phyloP scores from a whole-genome alignment of 2,797 vertebrate genomes.

The Chiroxiphia lanceolata region DNA sequence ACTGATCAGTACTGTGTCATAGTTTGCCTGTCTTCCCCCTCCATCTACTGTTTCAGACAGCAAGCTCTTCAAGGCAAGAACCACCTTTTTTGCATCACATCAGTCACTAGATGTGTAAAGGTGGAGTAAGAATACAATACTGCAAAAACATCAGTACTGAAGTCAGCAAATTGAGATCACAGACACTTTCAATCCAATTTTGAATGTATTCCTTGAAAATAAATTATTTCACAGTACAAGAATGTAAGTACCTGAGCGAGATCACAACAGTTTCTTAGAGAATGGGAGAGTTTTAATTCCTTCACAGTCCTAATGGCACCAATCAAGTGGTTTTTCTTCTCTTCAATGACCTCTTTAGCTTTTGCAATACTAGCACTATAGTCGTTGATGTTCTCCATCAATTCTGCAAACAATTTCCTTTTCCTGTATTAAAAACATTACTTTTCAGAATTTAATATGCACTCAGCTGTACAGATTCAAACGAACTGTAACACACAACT shows the following conservation, averaged over 20 bases:
- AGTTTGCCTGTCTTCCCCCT: neutral
- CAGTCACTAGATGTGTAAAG: neutral
- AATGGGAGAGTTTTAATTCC: slow-evolving; percentile 58
- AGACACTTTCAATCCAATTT: neutral
- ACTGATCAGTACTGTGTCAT: neutral
- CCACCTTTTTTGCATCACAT: neutral
- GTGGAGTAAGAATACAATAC: neutral
- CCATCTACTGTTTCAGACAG: neutral
- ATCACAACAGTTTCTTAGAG: slow-evolving; percentile 49
- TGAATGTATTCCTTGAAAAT: neutral
- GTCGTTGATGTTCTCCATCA: slow-evolving; percentile 45
- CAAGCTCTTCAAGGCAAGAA: neutral
- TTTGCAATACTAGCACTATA: slow-evolving; percentile 57
- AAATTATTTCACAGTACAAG: neutral
- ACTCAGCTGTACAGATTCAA: neutral
- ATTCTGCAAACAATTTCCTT: slow-evolving; percentile 59
- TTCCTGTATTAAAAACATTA: slow-evolving; percentile 66
- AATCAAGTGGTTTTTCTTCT: slow-evolving; percentile 67
- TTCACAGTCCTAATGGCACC: slow-evolving; percentile 68
- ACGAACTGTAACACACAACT: neutral
- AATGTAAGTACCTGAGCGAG: slow-evolving; percentile 66
- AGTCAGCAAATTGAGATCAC: neutral
- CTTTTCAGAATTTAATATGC: neutral
- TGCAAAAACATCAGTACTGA: neutral
- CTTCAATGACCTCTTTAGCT: slow-evolving; percentile 65